phyloP scores from a whole-genome alignment of 2,888 invertebrate genomes.

The Nephrocerus scutellatus region DNA sequence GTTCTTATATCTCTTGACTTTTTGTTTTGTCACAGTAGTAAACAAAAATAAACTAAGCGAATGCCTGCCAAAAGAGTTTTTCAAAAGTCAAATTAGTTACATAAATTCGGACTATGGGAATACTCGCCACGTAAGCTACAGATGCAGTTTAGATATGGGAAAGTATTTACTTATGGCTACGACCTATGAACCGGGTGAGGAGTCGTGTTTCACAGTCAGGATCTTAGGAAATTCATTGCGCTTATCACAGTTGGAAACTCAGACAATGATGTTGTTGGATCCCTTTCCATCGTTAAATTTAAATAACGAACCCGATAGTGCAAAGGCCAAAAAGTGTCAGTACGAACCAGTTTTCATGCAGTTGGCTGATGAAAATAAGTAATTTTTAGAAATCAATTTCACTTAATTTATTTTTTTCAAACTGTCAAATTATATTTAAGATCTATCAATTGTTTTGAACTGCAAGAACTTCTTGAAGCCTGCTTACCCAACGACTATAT shows the following conservation, averaged over 20 bases:
- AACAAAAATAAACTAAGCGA: constrained; percentile 58
- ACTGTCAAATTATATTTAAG: constrained; percentile 42
- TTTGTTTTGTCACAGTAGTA: constrained; percentile 19
- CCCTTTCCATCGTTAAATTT: constrained; percentile 41
- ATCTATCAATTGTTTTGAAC: constrained; percentile 83
- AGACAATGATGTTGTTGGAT: constrained; percentile 45
- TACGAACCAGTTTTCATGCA: constrained; percentile 87
- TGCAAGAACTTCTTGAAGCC: constrained; percentile 82
- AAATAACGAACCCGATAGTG: constrained; percentile 50
- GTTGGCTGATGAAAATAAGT: constrained; percentile 75
- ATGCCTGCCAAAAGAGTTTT: constrained; percentile 70
- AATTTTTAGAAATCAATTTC: not conserved
- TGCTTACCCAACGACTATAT: constrained; percentile 91
- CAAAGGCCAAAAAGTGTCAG: constrained; percentile 52
- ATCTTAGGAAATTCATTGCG: constrained; percentile 72
- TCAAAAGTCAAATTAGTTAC: constrained; percentile 77
- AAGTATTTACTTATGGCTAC: constrained; percentile 82
- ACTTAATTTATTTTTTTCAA: not conserved
- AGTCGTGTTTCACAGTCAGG: constrained; percentile 79
- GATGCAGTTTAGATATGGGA: constrained; percentile 72
- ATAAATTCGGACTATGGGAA: constrained; percentile 89
- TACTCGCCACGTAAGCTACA: constrained; percentile 76
- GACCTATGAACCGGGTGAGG: constrained; percentile 84
- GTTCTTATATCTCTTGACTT: not conserved
- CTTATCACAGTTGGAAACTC: constrained; percentile 63